Base-by-base conservation (phyloP, 2,113 vertebrate genomes). In the Psophia crepitans region DNA sequence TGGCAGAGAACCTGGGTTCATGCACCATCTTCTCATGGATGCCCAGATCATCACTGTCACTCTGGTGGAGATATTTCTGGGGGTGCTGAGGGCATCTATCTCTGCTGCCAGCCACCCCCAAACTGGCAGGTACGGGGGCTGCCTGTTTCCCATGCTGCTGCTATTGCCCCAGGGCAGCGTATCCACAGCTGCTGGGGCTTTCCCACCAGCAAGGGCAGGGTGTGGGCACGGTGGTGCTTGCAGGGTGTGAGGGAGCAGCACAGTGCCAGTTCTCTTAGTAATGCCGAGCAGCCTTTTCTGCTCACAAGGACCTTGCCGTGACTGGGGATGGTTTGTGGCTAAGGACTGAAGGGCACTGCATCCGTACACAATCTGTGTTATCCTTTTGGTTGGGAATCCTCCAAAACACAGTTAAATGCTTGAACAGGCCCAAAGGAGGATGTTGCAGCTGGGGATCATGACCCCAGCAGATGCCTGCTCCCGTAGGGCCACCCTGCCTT, bases 391-490 rank as follows among this genome's bases (percentile, higher is more conserved):
- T 46, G 57, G 44, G 63, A 89, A 41, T 68, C 63, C 84, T 85
- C 57, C 70, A 39, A 89, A 87, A 70, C 13, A 5, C 39, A 49
- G 35, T 26, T 37, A 79, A 93, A 85, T 32, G 74, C 70, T 94
- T 44, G 22, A 84, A 56, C 90, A 84, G 89, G 24, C 68, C 84
- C 81, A 53, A 15, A 83, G 87, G 57, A 87, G 65, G 66, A 49
- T 64, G 84, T 11, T 88, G 37, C 92, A 95, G 91, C 86, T 92
- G 91, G 90, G 84, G 87, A 91, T 76, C 89, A 2, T 64, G 93
- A 96, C 91, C 89, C 44, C 56, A 75, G 75, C 84, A 95, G 94
- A 69, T 92, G 94, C 65, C 49, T 68, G 64, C 48, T 90, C 33
- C 60, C 2, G 1, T 21, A 53, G 49, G 89, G 48, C 68, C 93